A percentile compares a stretch with the other conserved stretches of the same genome.
Evolutionary conservation across 2,113 vertebrate genomes (phyloP).

Genomic region (Apus apus): DNA sequence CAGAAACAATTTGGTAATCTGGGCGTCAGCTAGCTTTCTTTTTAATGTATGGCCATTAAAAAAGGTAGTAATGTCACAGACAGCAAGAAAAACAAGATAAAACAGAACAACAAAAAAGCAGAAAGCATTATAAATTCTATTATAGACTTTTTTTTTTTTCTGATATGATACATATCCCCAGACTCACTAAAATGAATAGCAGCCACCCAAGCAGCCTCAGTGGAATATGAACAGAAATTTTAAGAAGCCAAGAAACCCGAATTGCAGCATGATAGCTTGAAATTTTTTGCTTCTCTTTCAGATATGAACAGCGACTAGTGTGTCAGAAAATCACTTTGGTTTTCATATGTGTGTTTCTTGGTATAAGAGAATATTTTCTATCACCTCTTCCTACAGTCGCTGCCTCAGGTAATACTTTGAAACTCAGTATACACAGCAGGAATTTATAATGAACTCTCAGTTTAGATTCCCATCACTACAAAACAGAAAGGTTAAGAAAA

Average conservation of each 20-base stretch:
- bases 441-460: neutral
- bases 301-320: neutral
- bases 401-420: neutral
- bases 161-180: neutral
- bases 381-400: neutral
- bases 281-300: neutral
- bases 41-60: neutral
- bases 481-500: neutral
- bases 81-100: neutral
- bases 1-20: neutral
- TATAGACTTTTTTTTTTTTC: neutral
- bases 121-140: neutral
- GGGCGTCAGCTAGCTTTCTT: neutral
- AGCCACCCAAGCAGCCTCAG: neutral
- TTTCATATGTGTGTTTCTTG: neutral
- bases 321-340: neutral
- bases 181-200: neutral
- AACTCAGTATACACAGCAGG: neutral
- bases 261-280: neutral
- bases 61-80: neutral
- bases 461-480: neutral
- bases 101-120: neutral
- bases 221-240: neutral
- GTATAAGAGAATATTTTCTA: neutral
- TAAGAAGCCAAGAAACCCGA: neutral